Base-by-base conservation (phyloP, 2,888 invertebrate genomes). In the Drosophila helvetica region DNA sequence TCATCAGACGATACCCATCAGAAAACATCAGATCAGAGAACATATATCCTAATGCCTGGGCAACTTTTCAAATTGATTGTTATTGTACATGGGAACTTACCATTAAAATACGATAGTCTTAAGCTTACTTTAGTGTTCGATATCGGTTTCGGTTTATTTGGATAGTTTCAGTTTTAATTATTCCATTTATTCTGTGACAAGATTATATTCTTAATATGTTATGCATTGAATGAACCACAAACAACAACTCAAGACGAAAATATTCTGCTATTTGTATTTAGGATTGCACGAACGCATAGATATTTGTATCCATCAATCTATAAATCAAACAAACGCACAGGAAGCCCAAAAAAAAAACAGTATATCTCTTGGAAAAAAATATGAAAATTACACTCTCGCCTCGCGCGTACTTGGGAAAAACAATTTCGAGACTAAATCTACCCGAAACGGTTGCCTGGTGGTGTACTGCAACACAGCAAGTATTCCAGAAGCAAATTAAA, bases 21-120 rank as follows among this genome's bases (percentile, higher is more conserved):
- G 79, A 38, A 38, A 38, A 38, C 15, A 6, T 38, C 38, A 73
- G 45, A 68, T 60, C 56, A 61, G 55, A 59, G 65, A 48, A 66
- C 51, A 51, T 60, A 67, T 54, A 50, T 61, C 69, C 56, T 73
- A 50, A 66, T 60, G 46, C 50, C 74, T 66, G 60, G 54, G 69
- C 85, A 86, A 88, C 81, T 83, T 86, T 83, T 86, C 84, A 86
- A 82, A 85, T 81, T 84, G 64, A 67, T 73, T 46, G 67, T 57
- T 25, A 62, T 72, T 74, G 65, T 66, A 74, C 18, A 54, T 50
- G 42, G 55, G 66, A 86, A 84, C 84, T 84, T 84, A 84, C 84
- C 84, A 86, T 71, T 84, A 74, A 80, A 67, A 56, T 79, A 86
- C 55, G 66, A 59, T 67, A 74, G 53, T 71, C 84, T 84, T 84